A percentile compares a stretch with the other conserved stretches of the same genome.
Conservation (phyloP, 1,140 invertebrate species). For the Tachypleus tridentatus region DNA sequence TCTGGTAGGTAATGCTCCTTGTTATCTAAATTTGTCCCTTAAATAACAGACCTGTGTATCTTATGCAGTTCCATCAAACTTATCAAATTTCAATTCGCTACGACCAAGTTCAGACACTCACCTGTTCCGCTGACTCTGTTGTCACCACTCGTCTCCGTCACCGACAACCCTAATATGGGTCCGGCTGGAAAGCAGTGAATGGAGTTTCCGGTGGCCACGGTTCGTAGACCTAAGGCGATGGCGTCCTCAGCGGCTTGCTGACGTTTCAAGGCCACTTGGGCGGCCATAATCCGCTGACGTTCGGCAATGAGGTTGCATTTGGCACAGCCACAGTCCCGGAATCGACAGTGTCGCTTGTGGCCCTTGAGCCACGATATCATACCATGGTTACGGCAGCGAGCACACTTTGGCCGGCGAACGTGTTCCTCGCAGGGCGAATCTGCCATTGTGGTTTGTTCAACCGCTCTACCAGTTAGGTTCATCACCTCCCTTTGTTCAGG, state of each 20-base stretch:
- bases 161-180: conserved; percentile 63
- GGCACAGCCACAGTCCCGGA: conserved; percentile 70
- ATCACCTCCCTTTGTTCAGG: too few relatives aligned
- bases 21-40: too few relatives aligned
- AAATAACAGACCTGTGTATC: too few relatives aligned
- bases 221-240: conserved; percentile 79
- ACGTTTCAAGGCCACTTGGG: conserved; percentile 87
- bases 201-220: conserved; percentile 71
- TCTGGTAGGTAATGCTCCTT: too few relatives aligned
- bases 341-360: conserved; percentile 83
- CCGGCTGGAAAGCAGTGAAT: conserved; percentile 68
- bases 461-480: too few relatives aligned
- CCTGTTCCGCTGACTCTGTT: too few relatives aligned
- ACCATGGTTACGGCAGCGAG: conserved; percentile 87
- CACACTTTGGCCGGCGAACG: conserved; percentile 62
- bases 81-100: too few relatives aligned
- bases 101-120: too few relatives aligned
- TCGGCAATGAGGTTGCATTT: conserved; percentile 88
- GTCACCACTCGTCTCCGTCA: conserved; percentile 21
- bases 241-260: conserved; percentile 96
- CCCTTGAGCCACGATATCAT: conserved; percentile 88
- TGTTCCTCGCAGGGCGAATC: too few relatives aligned
- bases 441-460: too few relatives aligned
- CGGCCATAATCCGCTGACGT: conserved; percentile 94
- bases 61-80: too few relatives aligned